Evolutionary conservation across 2,797 vertebrate genomes (phyloP).

Genomic region (Setipinna tenuifilis): DNA sequence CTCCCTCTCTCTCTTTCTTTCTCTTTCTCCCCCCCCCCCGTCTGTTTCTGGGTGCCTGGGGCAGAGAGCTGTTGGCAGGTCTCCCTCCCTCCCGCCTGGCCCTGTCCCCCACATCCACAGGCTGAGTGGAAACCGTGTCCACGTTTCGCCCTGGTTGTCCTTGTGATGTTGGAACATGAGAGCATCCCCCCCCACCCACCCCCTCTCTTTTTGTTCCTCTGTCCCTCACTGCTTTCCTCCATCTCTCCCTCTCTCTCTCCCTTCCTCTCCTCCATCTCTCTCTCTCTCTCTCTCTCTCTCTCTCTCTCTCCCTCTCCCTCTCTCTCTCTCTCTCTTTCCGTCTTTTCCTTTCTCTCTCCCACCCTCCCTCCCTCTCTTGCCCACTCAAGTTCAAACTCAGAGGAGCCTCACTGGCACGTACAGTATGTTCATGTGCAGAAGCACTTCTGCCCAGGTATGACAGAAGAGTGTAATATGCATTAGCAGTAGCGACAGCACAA

Average conservation of each 20-base stretch:
- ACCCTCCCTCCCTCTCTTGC: not conserved
- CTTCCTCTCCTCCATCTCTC: too few relatives aligned
- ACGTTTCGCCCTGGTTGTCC: not conserved
- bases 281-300: too few relatives aligned
- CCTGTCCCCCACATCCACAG: not conserved
- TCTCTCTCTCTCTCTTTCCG: too few relatives aligned
- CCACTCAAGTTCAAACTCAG: not conserved
- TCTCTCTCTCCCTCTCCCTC: too few relatives aligned
- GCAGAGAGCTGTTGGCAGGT: slow-evolving; percentile 12
- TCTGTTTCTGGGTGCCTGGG: not conserved
- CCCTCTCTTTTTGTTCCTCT: too few relatives aligned
- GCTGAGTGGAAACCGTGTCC: not conserved
- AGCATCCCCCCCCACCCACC: not conserved
- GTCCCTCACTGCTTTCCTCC: too few relatives aligned
- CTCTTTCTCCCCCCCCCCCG: too few relatives aligned
- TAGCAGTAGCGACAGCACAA: too few relatives aligned
- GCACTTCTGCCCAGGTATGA: not conserved
- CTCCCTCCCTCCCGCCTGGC: not conserved
- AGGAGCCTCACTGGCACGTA: not conserved
- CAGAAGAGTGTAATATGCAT: not conserved
- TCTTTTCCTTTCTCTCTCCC: too few relatives aligned
- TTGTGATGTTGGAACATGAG: not conserved
- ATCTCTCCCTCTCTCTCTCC: too few relatives aligned
- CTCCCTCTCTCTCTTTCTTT: too few relatives aligned
- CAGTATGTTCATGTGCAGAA: not conserved